Evolutionary conservation across 1,140 invertebrate species (phyloP).

Genomic region (Akabosia matsudoensis): DNA sequence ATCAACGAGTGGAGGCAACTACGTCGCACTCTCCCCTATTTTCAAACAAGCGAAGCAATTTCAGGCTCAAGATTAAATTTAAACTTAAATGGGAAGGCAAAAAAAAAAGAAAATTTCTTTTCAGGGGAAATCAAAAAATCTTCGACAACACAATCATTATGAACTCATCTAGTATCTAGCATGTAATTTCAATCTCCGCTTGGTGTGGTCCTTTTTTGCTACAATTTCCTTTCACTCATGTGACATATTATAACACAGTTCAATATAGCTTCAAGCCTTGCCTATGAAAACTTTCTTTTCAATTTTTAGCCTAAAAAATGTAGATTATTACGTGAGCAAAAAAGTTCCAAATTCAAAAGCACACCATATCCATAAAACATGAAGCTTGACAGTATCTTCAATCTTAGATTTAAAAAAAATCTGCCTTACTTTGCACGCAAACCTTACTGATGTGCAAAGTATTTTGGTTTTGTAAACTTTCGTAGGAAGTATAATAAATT

Average conservation of each 20-base stretch:
- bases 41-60: not conserved
- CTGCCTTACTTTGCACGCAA: no score
- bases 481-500: no score
- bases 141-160: not conserved
- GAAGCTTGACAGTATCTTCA: not conserved
- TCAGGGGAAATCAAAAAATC: not conserved
- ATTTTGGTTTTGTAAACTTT: no score
- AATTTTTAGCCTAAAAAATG: no score
- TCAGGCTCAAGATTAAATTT: conserved; percentile 39
- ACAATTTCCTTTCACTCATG: conserved; percentile 21
- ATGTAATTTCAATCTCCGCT: conserved; percentile 18
- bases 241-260: no score
- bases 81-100: conserved; percentile 41
- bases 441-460: no score
- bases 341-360: not conserved
- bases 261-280: no score
- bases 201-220: conserved; percentile 25
- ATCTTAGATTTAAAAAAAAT: no score
- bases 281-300: no score
- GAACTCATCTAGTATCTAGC: not conserved
- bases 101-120: conserved; percentile 41
- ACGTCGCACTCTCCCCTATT: not conserved
- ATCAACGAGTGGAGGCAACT: not conserved
- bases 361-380: conserved; percentile 7
- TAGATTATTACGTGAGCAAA: not conserved